Evolutionary conservation across 2,797 vertebrate genomes (phyloP).

Genomic region (Acestrorhynchus altus): DNA sequence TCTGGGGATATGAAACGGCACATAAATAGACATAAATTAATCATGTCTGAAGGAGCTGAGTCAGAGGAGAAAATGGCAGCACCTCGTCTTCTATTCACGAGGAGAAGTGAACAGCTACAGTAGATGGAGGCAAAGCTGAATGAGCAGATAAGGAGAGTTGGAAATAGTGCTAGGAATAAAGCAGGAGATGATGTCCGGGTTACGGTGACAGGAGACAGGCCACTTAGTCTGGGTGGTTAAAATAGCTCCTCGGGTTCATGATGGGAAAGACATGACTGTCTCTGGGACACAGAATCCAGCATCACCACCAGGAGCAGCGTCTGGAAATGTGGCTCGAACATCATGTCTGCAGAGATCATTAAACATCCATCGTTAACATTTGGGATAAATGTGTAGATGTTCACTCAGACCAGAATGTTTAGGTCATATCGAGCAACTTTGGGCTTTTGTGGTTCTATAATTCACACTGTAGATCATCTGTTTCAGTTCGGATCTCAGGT

Average conservation of each 20-base stretch:
- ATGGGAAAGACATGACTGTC: too few species aligned
- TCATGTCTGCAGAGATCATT: too few species aligned
- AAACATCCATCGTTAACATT: too few species aligned
- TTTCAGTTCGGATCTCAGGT: too few species aligned
- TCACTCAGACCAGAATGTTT: too few species aligned
- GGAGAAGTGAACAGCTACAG: neutral
- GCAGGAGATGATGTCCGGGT: conserved; percentile 38
- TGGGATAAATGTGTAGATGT: too few species aligned
- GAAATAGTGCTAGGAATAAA: neutral
- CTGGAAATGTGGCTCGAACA: too few species aligned
- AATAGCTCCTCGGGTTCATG: neutral
- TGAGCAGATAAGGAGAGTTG: conserved; percentile 10
- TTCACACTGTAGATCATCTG: too few species aligned
- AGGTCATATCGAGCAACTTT: too few species aligned
- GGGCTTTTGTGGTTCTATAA: too few species aligned
- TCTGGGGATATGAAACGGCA: neutral
- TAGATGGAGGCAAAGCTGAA: neutral
- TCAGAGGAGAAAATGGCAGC: neutral
- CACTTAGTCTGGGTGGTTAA: neutral
- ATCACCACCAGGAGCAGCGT: neutral
- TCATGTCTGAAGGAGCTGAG: conserved; percentile 9
- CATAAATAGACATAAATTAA: conserved; percentile 1
- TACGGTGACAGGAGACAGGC: conserved; percentile 45
- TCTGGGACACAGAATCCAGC: too few species aligned
- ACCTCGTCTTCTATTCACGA: neutral